These are phyloP conservation scores for Micromys minutus DNA, from an alignment of 2,113 vertebrate genomes.

Conservation along the genomic window DNA sequence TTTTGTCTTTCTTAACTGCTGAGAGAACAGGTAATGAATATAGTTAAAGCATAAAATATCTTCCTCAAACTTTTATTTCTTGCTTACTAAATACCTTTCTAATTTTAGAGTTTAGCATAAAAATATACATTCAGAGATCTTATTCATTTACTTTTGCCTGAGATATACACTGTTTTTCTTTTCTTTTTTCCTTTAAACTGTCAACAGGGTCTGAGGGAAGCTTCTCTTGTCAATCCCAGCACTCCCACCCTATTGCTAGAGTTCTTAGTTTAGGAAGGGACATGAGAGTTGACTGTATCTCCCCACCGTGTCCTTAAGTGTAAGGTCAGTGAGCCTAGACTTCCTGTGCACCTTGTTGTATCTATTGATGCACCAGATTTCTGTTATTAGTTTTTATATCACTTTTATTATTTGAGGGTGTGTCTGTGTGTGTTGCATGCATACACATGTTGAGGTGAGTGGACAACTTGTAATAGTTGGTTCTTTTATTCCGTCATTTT, in stretches of 20 bases:
- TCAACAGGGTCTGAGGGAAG: neutral
- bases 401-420: too few species aligned
- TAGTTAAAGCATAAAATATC: neutral
- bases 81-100: neutral
- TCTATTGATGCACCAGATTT: accelerated
- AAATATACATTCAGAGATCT: neutral
- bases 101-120: neutral
- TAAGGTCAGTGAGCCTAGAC: neutral
- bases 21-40: neutral
- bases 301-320: neutral
- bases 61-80: neutral
- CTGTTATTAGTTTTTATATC: neutral
- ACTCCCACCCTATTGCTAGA: too few species aligned
- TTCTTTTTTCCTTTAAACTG: neutral
- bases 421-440: too few species aligned
- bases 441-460: too few species aligned
- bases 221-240: neutral
- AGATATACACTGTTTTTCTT: neutral
- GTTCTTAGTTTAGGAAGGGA: accelerated
- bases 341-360: neutral
- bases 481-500: neutral
- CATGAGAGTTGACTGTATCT: too few species aligned
- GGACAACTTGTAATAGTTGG: neutral
- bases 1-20: neutral
- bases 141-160: neutral